Percentiles rank a stretch among this genome's conserved stretches.
These are phyloP conservation scores for Spodoptera exigua DNA, from an alignment of 2,888 invertebrate species.

Conservation along the genomic window DNA sequence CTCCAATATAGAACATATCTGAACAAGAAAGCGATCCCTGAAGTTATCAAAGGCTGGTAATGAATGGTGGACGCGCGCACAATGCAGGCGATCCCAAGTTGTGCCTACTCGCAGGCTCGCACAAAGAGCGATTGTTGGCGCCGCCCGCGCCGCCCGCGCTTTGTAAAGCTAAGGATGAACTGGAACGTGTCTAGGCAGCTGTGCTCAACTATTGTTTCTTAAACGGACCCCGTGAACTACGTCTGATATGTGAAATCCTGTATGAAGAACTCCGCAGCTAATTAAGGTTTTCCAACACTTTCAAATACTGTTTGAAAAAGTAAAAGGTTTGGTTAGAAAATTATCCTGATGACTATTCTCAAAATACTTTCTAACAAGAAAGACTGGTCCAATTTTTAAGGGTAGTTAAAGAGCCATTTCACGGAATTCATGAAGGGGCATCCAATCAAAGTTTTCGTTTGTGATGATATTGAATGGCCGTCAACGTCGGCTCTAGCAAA, in stretches of 20 bases:
- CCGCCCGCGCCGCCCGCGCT: slow-evolving; percentile 25
- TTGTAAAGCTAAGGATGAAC: slow-evolving; percentile 50
- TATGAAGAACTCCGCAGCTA: too few species aligned
- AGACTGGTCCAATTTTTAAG: not conserved
- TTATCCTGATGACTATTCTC: not conserved
- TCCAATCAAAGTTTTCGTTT: slow-evolving; percentile 39
- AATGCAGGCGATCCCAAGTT: slow-evolving; percentile 51
- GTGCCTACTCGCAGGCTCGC: slow-evolving; percentile 45
- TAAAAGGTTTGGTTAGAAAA: too few species aligned
- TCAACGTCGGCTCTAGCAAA: slow-evolving; percentile 1
- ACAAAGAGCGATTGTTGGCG: slow-evolving; percentile 54
- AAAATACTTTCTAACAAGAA: not conserved
- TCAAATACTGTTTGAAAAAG: too few species aligned
- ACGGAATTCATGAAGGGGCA: slow-evolving; percentile 10
- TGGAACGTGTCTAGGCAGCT: slow-evolving; percentile 7
- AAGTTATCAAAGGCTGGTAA: slow-evolving; percentile 60
- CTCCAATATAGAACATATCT: slow-evolving; percentile 39
- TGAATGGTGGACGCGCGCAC: slow-evolving; percentile 51
- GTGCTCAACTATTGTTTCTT: slow-evolving; percentile 3
- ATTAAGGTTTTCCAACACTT: too few species aligned
- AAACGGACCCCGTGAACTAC: not conserved
- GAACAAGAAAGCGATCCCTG: slow-evolving; percentile 56
- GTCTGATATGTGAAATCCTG: not conserved
- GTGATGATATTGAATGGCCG: slow-evolving; percentile 13
- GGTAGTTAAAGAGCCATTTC: slow-evolving; percentile 12